phyloP scores from a whole-genome alignment of 2,113 vertebrate species.

The Pterophyllum scalare region DNA sequence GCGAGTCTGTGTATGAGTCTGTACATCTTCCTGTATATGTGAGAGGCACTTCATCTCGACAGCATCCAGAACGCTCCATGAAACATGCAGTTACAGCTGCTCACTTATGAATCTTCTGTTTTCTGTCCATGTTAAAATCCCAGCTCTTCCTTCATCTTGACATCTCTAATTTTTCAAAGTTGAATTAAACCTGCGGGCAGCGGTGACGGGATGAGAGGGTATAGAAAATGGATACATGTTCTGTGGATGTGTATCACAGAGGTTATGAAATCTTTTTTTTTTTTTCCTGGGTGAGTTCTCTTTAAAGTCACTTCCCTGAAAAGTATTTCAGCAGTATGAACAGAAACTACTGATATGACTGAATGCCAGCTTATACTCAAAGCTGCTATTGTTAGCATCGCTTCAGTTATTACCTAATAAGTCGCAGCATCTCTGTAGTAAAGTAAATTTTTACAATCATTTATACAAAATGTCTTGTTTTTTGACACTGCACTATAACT shows the following conservation, averaged over 20 bases:
- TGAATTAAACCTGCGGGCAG: background rate
- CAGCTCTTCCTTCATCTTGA: background rate
- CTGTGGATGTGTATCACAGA: background rate
- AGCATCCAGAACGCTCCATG: background rate
- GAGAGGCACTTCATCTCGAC: conserved; percentile 2
- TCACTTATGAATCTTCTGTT: background rate
- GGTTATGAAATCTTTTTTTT: conserved; percentile 26
- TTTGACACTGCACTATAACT: background rate
- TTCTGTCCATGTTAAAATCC: background rate
- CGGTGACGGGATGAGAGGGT: background rate
- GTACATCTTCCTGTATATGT: background rate
- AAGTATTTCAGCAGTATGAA: background rate
- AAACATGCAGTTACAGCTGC: background rate
- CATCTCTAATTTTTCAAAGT: background rate
- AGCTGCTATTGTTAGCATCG: background rate
- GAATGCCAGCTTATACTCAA: background rate
- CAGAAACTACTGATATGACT: background rate
- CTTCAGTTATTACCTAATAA: background rate
- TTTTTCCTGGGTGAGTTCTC: background rate
- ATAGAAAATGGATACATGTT: background rate
- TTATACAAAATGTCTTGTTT: background rate
- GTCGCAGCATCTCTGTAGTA: background rate
- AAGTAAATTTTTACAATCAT: background rate
- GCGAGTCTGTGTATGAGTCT: background rate
- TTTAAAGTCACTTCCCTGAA: background rate